Percentiles rank a stretch among this genome's conserved stretches.
Evolutionary conservation across 2,888 invertebrate genomes (phyloP).

Genomic region (Meiosimyza decipiens): DNA sequence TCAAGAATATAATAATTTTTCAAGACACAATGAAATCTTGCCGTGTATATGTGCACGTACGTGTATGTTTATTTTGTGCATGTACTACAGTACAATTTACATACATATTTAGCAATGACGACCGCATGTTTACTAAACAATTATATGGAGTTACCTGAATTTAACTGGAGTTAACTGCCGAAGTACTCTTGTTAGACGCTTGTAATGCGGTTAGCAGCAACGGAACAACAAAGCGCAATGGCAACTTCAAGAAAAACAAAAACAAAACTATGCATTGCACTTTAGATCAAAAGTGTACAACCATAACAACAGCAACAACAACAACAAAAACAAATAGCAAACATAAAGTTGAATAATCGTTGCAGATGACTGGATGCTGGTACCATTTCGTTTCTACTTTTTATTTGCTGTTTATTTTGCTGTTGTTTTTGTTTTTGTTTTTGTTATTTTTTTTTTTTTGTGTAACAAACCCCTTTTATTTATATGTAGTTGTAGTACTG

Average conservation of each 20-base stretch:
- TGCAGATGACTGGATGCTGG: constrained; percentile 40
- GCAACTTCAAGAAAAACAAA: not conserved
- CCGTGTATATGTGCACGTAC: no score
- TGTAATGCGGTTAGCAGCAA: constrained; percentile 44
- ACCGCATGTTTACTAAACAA: constrained; percentile 60
- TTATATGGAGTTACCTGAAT: constrained; percentile 42
- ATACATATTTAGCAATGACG: constrained; percentile 28
- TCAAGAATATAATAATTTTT: no score
- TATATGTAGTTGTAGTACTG: no score
- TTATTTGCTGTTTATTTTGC: not conserved
- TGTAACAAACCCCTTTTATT: no score
- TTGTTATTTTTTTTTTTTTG: not conserved
- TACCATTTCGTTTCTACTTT: constrained; percentile 19
- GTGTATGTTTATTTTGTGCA: not conserved
- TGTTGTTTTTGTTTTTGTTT: constrained; percentile 6
- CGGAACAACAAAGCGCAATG: constrained; percentile 1
- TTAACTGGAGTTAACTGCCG: not conserved
- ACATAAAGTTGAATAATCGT: constrained; percentile 42
- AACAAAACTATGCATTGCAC: not conserved
- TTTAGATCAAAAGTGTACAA: constrained; percentile 15
- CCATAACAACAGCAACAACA: constrained; percentile 17
- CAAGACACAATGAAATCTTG: no score
- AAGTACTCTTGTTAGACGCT: constrained; percentile 39
- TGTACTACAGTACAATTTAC: constrained; percentile 47
- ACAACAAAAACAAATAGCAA: not conserved